Evolutionary conservation across 2,888 invertebrate species (phyloP).

Genomic region (Oeneis ivallda): DNA sequence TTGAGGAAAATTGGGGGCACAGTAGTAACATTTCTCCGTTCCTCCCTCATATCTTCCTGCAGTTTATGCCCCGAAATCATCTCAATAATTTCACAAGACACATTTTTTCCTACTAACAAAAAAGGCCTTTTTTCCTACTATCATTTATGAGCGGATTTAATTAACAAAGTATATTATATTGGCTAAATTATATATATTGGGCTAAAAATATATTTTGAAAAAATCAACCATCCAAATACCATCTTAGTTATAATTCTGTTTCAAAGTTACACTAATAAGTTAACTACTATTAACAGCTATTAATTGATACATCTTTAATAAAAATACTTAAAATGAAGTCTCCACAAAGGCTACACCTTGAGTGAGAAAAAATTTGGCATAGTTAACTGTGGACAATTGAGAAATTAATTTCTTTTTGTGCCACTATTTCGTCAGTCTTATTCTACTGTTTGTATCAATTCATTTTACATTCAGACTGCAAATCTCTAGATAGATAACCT

Average conservation of each 20-base stretch:
- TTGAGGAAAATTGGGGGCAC: neutral
- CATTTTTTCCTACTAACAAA: too few species aligned
- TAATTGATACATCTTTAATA: neutral
- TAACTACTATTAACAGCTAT: neutral
- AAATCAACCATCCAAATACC: neutral
- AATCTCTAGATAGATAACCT: neutral
- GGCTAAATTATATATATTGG: too few species aligned
- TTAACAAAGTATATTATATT: neutral
- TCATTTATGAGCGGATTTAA: neutral
- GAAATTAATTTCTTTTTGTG: neutral
- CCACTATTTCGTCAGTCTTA: constrained; percentile 2
- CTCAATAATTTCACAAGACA: too few species aligned
- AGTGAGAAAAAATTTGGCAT: constrained; percentile 1
- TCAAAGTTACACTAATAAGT: neutral
- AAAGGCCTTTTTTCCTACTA: neutral
- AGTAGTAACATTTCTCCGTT: too few species aligned
- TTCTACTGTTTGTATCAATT: neutral
- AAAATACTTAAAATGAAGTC: neutral
- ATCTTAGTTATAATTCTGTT: neutral
- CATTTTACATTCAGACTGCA: neutral
- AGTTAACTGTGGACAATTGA: neutral
- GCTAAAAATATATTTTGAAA: neutral
- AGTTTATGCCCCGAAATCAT: too few species aligned
- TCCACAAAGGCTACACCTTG: neutral
- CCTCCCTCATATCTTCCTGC: neutral